Evolutionary conservation across 2,113 vertebrate genomes (phyloP).

Genomic region (Hucho hucho): DNA sequence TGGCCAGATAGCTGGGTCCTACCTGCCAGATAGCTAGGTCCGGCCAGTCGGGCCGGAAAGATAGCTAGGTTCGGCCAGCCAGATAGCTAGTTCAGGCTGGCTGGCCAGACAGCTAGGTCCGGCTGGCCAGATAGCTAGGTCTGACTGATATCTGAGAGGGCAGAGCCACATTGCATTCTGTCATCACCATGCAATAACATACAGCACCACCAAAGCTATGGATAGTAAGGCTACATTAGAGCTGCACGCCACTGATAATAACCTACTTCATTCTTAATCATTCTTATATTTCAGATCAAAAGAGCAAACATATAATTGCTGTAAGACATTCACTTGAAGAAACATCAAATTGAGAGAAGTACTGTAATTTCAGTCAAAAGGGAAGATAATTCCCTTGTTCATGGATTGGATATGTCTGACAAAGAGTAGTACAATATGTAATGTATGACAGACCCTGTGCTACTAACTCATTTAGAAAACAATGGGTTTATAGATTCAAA

Average conservation of each 20-base stretch:
- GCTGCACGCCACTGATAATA: conserved; percentile 1
- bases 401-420: no score
- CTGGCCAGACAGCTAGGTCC: neutral
- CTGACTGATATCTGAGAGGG: conserved; percentile 78
- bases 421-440: no score
- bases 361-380: no score
- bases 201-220: conserved; percentile 2
- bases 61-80: conserved; percentile 58
- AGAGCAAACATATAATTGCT: neutral
- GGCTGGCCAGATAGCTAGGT: conserved; percentile 59
- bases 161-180: conserved; percentile 14
- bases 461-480: no score
- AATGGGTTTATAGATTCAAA: neutral
- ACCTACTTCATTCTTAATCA: neutral
- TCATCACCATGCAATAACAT: conserved; percentile 17
- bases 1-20: no score
- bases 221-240: conserved; percentile 9
- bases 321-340: no score
- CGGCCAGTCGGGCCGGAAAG: no score
- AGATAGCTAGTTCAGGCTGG: conserved; percentile 49
- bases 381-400: no score
- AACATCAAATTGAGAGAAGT: no score
- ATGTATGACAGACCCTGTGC: no score
- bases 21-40: conserved; percentile 58
- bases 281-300: neutral